A percentile compares a stretch with the other conserved stretches of the same genome.
phyloP scores from a whole-genome alignment of 2,113 vertebrate genomes.

The Lophochroa leadbeateri region DNA sequence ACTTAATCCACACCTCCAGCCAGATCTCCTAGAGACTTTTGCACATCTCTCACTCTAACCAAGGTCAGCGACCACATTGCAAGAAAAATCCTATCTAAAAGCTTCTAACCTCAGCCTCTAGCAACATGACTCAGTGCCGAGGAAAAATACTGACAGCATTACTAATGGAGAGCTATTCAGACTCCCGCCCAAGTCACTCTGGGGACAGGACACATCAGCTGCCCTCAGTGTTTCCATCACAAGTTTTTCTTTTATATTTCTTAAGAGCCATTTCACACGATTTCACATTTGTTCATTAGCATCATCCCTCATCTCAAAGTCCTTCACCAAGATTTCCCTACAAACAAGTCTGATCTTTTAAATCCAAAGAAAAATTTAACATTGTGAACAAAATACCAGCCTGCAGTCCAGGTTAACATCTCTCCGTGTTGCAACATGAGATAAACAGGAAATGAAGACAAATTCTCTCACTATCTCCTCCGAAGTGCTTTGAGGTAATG shows the following conservation, averaged over 20 bases:
- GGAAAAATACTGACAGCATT: background rate
- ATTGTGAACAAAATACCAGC: background rate
- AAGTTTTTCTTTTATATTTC: background rate
- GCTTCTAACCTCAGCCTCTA: conserved; percentile 28
- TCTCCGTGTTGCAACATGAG: background rate
- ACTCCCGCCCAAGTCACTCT: conserved; percentile 35
- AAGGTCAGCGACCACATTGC: background rate
- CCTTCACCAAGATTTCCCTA: background rate
- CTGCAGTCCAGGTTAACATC: background rate
- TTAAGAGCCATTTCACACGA: background rate
- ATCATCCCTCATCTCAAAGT: background rate
- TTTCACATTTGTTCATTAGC: background rate
- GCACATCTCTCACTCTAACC: background rate
- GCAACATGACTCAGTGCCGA: background rate
- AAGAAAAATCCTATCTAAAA: background rate
- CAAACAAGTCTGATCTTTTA: background rate
- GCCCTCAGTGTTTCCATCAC: background rate
- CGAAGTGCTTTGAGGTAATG: background rate
- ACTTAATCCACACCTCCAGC: background rate
- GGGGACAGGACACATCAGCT: background rate
- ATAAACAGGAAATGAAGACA: background rate
- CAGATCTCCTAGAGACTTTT: background rate
- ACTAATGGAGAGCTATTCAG: background rate
- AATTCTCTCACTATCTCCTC: background rate
- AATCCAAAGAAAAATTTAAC: background rate